Evolutionary conservation across 2,797 vertebrate genomes (phyloP), one percentile per base, ranked within the genome.

Genomic region (Hydrolagus colliei): DNA sequence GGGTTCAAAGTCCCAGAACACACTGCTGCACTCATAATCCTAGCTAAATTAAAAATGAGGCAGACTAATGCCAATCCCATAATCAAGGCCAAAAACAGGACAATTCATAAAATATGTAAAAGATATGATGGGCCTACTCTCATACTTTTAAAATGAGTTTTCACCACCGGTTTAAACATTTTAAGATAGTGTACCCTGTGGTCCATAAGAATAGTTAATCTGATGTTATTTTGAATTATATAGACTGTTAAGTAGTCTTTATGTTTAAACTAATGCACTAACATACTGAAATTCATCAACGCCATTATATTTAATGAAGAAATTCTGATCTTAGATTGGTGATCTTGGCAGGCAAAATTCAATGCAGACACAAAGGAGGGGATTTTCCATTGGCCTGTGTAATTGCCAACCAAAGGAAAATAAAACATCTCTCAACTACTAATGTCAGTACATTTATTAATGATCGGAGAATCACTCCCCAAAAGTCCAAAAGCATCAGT

Each of bases 101-200:
- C 22, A 67, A 67, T 80, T 80, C 62, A 80, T 79, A 65, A 80
- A 80, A 80, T 80, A 65, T 65, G 13, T 13, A 80, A 80, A 67
- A 16, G 22, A 9, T 80, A 67, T 65, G 78, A 65, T 63, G 22
- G 62, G n/a, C 9, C 6, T 27, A 9, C 61, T 77, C 20, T 77
- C 61, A 77, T 52, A 80, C 32, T 65, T 80, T 80, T 80, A n/a
- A 80, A 65, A 67, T 65, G 13, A 32, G 61, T 80, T 80, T 80
- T 80, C 62, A 65, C 32, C 62, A 80, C 22, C 32, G 22, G 13
- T 13, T 18, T 65, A 1, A 65, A 9, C 67, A 27, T 10, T 27
- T 80, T 7, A 80, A 80, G 78, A 65, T 80, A 16, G 12, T 9
- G 32, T 65, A 27, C n/a, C 13, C 61, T 63, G 4, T 22, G 41